phyloP scores from a whole-genome alignment of 2,113 vertebrate species.

The Oreochromis aureus region DNA sequence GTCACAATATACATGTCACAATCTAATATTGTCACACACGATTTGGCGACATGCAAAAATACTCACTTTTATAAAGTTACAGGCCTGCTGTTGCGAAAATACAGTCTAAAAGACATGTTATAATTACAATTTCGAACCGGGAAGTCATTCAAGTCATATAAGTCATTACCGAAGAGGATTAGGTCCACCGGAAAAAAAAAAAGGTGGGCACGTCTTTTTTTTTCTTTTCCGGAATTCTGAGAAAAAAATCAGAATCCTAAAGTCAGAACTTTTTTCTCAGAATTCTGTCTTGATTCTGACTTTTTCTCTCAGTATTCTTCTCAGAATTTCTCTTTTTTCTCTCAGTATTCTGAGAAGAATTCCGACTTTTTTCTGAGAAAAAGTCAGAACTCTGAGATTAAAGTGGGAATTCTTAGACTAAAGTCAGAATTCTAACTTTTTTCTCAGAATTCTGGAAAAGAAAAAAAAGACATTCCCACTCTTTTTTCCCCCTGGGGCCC shows the following conservation, averaged over 20 bases:
- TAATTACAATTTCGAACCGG: background rate
- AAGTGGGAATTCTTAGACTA: too few relatives aligned
- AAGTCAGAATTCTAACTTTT: too few relatives aligned
- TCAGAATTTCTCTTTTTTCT: too few relatives aligned
- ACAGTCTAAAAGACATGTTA: background rate
- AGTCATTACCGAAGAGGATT: background rate
- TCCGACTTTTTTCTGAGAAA: too few relatives aligned
- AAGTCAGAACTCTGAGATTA: too few relatives aligned
- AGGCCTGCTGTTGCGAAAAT: background rate
- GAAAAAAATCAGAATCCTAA: background rate
- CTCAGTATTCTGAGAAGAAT: background rate
- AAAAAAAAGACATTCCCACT: background rate
- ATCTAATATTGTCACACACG: fast-evolving
- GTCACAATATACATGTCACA: background rate
- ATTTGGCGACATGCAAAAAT: fast-evolving
- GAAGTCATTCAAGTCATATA: background rate
- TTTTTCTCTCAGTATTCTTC: too few relatives aligned
- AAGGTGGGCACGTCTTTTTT: background rate
- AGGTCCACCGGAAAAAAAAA: background rate
- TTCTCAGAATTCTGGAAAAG: background rate
- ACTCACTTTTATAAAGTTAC: background rate
- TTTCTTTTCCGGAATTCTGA: background rate
- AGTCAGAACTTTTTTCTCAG: too few relatives aligned
- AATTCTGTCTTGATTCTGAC: too few relatives aligned
- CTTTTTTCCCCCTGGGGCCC: background rate